Evolutionary conservation across 2,113 vertebrate genomes (phyloP), one percentile per base, ranked within the genome.

Genomic region (Pelecanoides urinatrix): DNA sequence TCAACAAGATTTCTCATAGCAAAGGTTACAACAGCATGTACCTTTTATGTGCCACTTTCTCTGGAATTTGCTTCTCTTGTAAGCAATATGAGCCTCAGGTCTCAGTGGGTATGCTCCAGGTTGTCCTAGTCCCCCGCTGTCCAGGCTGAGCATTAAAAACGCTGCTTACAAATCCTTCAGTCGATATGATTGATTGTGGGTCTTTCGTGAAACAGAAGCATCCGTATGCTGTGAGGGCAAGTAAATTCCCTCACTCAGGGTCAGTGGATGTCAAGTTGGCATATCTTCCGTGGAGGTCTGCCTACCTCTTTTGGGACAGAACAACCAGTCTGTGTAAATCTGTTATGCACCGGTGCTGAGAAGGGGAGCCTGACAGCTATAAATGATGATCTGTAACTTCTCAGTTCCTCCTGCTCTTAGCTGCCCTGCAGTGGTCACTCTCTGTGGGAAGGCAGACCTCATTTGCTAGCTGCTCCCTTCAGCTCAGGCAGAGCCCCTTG

Each of bases 121-220:
- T 56, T 75, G 9, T 65, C 52, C 36, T 19, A 16, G 34, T 55
- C 5, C 6, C 19, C 3, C 2, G 0, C 20, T 75, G 21, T 63
- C 77, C 44, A 38, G 53, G 32, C 34, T 56, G 52, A 76, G 52
- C 3, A 1, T 75, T 91, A 17, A 36, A 52, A 59, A 76, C 16
- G 13, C 34, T 32, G 45, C 50, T 45, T 58, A 6, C 44, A 11
- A 19, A 30, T 53, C 32, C 49, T 61, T 50, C 36, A 25, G 17
- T 83, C 11, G 0, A 13, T 71, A 36, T 2, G 1, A 45, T 52
- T 1, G 10, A 50, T 88, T 1, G 0, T 4, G 12, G 10, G 62
- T 13, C 5, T 66, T 36, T 59, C 0, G 1, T 29, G 11, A 61
- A 78, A 55, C 32, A 38, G 38, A 44, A 74, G 25, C 42, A 21